Conservation (phyloP, 2,888 invertebrate genomes). For the Cylloceria caligata region DNA sequence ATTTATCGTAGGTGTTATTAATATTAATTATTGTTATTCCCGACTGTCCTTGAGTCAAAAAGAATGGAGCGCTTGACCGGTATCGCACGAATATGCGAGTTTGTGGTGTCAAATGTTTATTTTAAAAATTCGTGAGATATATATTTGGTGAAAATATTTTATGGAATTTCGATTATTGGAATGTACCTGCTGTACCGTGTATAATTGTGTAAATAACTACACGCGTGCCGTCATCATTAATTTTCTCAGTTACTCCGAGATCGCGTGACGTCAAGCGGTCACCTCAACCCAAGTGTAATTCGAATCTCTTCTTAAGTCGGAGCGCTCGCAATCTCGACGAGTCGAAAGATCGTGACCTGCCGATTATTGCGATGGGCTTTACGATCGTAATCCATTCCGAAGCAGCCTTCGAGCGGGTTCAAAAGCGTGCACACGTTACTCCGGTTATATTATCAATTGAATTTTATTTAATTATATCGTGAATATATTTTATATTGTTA, state of each 20-base stretch:
- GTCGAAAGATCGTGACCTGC: constrained; percentile 63
- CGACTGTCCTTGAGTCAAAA: too few species aligned
- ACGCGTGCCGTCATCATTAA: constrained; percentile 12
- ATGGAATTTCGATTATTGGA: too few species aligned
- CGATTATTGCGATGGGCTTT: constrained; percentile 64
- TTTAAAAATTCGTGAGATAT: too few species aligned
- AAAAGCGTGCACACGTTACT: constrained; percentile 13
- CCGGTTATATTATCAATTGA: constrained; percentile 57
- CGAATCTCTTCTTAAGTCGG: constrained; percentile 39
- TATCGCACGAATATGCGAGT: too few species aligned
- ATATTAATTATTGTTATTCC: too few species aligned
- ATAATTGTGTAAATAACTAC: constrained; percentile 1
- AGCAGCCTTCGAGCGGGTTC: constrained; percentile 3
- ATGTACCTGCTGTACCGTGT: background rate
- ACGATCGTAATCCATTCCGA: constrained; percentile 64
- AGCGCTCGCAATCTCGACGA: constrained; percentile 61
- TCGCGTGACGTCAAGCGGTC: constrained; percentile 55
- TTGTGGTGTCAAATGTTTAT: too few species aligned
- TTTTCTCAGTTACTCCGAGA: constrained; percentile 30
- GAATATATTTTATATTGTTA: constrained; percentile 52
- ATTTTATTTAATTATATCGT: constrained; percentile 65
- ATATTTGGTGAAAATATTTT: too few species aligned
- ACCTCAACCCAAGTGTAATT: constrained; percentile 50
- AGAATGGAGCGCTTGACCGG: too few species aligned
- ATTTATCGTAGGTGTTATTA: too few species aligned